Evolutionary conservation across 2,113 vertebrate species (phyloP).

Genomic region (Nothocercus julius): DNA sequence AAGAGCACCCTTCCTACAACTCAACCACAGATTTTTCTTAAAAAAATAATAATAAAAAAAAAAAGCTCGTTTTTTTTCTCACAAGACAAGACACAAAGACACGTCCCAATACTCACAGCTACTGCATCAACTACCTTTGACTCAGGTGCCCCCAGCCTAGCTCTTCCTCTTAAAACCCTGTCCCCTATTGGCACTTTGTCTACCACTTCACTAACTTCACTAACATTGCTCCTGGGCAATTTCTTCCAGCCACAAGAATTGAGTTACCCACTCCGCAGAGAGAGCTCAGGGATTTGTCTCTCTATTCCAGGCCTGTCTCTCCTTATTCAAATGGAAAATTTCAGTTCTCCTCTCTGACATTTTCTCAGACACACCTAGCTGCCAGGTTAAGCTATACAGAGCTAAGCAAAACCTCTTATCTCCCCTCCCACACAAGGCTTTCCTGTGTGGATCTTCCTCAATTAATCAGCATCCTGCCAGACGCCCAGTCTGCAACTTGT

Average conservation of each 20-base stretch:
- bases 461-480: background rate
- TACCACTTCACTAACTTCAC: background rate
- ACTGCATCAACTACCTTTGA: background rate
- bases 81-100: background rate
- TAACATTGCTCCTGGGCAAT: background rate
- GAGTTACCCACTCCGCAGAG: background rate
- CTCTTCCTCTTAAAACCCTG: background rate
- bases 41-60: no score
- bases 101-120: background rate
- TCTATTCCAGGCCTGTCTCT: background rate
- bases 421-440: background rate
- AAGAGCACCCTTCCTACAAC: background rate
- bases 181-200: background rate
- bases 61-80: background rate
- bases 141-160: background rate
- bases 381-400: background rate
- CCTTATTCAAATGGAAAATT: background rate
- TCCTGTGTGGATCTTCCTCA: background rate
- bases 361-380: background rate
- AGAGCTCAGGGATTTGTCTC: background rate
- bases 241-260: background rate
- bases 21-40: background rate
- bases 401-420: background rate
- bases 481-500: background rate
- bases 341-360: background rate